Conservation (phyloP, 2,797 vertebrate genomes). For the Helostoma temminkii region DNA sequence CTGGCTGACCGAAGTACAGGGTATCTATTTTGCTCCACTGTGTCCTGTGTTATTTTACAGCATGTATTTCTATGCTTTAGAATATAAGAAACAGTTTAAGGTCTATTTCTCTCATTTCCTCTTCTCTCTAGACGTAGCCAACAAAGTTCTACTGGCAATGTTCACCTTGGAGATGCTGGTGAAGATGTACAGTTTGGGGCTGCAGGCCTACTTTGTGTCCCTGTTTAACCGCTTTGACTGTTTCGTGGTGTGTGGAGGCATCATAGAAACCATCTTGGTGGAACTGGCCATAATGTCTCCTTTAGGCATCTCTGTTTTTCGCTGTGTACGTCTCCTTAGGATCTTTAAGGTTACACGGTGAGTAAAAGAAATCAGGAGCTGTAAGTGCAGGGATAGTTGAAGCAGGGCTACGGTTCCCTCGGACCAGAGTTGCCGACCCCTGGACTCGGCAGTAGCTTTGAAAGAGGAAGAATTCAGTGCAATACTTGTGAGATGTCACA, state of each 20-base stretch:
- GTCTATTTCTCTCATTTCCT: not conserved
- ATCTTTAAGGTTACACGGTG: constrained; percentile 99
- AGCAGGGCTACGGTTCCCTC: no score
- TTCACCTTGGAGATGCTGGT: constrained; percentile 98
- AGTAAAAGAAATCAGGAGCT: constrained; percentile 41
- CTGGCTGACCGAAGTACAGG: constrained; percentile 96
- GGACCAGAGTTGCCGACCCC: no score
- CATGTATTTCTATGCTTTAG: not conserved
- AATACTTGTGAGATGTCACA: no score
- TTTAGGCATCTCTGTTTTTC: constrained; percentile 96
- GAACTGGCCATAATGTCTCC: constrained; percentile 97
- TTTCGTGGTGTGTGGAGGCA: constrained; percentile 98
- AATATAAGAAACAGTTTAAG: not conserved
- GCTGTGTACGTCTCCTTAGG: constrained; percentile 95
- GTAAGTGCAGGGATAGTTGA: no score
- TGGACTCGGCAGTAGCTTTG: no score
- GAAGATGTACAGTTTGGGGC: constrained; percentile 98
- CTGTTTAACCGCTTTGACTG: constrained; percentile 99
- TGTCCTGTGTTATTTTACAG: not conserved
- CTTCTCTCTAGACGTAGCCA: constrained; percentile 89
- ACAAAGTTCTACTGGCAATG: constrained; percentile 95
- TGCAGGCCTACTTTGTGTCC: constrained; percentile 97
- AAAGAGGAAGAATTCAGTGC: no score
- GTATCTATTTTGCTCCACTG: constrained; percentile 73
- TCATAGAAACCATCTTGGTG: constrained; percentile 96